Base-by-base conservation (phyloP, 2,888 invertebrate genomes). In the Poecilobothrus nobilitatus region DNA sequence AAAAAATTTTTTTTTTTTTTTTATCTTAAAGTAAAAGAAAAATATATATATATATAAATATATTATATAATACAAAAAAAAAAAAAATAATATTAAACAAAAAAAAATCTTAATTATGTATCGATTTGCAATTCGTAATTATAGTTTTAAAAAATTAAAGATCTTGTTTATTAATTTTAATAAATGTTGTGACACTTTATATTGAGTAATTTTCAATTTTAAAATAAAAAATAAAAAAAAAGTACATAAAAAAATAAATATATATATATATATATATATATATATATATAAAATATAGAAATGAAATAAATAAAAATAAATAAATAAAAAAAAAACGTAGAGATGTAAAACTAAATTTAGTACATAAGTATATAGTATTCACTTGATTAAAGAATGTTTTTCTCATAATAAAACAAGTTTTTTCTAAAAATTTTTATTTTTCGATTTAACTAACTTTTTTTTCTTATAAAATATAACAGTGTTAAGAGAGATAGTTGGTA, bases 51-150 rank as follows among this genome's bases (percentile, higher is more conserved):
- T 37, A 37, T 34, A 34, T 7, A 34, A 34, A 34, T n/a, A n/a
- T n/a, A 27, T 41, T 41, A 41, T 41, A 41, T 18, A 18, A 53
- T 12, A 53, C 44, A 44, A 44, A 44, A 53, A 53, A 53, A 53
- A 53, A 53, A 18, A 53, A 18, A 53, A 53, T 18, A 53, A 53
- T 53, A 53, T 53, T 18, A 53, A n/a, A n/a, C n/a, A n/a, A 53
- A 53, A 12, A 53, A 53, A 53, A 53, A 53, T 53, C 53, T 53
- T 53, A 53, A 53, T 53, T 53, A 53, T 53, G 18, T 53, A 53
- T 53, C 53, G 53, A 53, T 53, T 53, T 53, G 53, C 53, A 53
- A 53, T 53, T 53, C 53, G 53, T 53, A 53, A 53, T 53, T 53
- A 53, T 53, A 53, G 53, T 53, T 53, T 41, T 53, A 53, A 53